Evolutionary conservation across 2,888 invertebrate genomes (phyloP).

Genomic region (Drosophila imparisetae): DNA sequence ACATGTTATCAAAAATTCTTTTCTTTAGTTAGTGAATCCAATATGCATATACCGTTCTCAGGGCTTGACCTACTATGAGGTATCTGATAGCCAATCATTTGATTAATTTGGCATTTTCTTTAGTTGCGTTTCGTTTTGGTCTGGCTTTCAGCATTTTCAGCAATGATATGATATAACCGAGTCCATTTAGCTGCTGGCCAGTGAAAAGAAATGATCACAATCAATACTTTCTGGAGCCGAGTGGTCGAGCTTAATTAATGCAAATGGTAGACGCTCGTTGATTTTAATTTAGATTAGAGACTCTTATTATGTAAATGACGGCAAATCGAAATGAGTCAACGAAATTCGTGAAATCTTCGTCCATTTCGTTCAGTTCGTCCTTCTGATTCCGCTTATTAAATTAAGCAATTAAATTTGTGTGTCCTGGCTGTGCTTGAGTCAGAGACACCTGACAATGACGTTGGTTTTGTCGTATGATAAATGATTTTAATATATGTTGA

Average conservation of each 20-base stretch:
- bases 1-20: too few species aligned
- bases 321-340: slow-evolving; percentile 23
- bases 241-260: slow-evolving; percentile 69
- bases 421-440: slow-evolving; percentile 15
- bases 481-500: slow-evolving; percentile 70
- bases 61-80: neutral
- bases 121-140: slow-evolving; percentile 4
- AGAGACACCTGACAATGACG: slow-evolving; percentile 10
- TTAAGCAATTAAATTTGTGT: slow-evolving; percentile 72
- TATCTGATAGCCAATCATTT: slow-evolving; percentile 2
- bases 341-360: slow-evolving; percentile 17
- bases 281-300: slow-evolving; percentile 77
- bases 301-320: slow-evolving; percentile 54
- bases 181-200: slow-evolving; percentile 41
- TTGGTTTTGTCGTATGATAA: slow-evolving; percentile 48
- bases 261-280: slow-evolving; percentile 71
- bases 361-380: neutral
- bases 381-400: slow-evolving; percentile 33
- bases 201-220: slow-evolving; percentile 69
- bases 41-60: neutral
- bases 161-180: slow-evolving; percentile 36
- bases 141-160: slow-evolving; percentile 9
- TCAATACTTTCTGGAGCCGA: slow-evolving; percentile 55
- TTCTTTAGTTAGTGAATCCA: neutral
- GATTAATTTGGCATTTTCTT: neutral